phyloP scores from a whole-genome alignment of 2,797 vertebrate genomes.

The Capromys pilorides region DNA sequence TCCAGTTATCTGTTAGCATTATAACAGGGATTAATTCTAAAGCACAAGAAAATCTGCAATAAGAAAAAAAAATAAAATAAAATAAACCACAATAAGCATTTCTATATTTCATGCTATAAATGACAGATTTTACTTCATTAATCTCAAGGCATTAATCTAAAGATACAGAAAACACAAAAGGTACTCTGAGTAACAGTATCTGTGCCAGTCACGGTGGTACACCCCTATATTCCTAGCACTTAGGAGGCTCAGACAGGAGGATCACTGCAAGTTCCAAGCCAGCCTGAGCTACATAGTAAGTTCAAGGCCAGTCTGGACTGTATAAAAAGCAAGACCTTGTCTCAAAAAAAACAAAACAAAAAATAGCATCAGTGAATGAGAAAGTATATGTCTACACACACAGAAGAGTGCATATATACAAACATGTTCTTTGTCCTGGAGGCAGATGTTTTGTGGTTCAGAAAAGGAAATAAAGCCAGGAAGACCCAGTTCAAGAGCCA shows the following conservation, averaged over 20 bases:
- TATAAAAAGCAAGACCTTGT: not conserved
- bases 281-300: not conserved
- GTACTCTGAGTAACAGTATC: not conserved
- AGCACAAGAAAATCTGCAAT: not conserved
- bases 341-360: not conserved
- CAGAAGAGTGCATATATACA: not conserved
- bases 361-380: not conserved
- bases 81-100: conserved; percentile 11
- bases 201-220: not conserved
- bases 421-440: not conserved
- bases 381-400: not conserved
- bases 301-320: not conserved
- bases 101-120: conserved; percentile 8
- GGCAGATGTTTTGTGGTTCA: not conserved
- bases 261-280: not conserved
- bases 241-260: not conserved
- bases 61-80: conserved; percentile 42
- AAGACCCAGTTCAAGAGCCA: not conserved
- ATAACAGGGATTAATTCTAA: not conserved
- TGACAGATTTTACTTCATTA: conserved; percentile 15
- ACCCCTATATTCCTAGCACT: not conserved
- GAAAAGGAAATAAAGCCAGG: not conserved
- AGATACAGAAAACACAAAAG: not conserved
- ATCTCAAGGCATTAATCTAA: conserved; percentile 12
- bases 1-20: conserved; percentile 2